A percentile compares a stretch with the other conserved stretches of the same genome.
Evolutionary conservation across 2,113 vertebrate species (phyloP).

Genomic region (Thermophis baileyi): DNA sequence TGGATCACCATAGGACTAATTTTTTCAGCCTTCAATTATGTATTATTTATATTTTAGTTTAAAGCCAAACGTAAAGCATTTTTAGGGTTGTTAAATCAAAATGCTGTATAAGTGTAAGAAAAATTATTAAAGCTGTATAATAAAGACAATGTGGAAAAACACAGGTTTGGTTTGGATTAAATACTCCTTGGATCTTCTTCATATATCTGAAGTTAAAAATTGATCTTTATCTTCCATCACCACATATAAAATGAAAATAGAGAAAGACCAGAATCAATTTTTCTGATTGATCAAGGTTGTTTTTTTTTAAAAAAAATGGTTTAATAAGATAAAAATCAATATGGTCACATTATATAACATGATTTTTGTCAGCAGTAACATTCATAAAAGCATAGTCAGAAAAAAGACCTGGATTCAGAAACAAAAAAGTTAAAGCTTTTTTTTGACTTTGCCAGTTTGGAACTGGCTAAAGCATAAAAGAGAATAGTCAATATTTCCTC

Average conservation of each 20-base stretch:
- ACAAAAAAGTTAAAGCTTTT: constrained; percentile 46
- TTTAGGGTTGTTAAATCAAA: constrained; percentile 30
- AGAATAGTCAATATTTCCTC: constrained; percentile 10
- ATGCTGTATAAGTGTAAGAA: neutral
- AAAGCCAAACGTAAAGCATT: neutral
- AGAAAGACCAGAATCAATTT: constrained; percentile 41
- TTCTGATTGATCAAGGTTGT: constrained; percentile 53
- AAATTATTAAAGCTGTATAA: neutral
- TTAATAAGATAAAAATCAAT: constrained; percentile 63
- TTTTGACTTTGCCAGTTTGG: constrained; percentile 3
- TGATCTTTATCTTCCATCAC: constrained; percentile 56
- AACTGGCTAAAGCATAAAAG: neutral
- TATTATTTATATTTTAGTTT: neutral
- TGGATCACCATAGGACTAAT: neutral
- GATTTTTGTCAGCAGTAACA: constrained; percentile 37
- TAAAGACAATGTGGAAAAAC: constrained; percentile 22
- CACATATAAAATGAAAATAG: constrained; percentile 49
- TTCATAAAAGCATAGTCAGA: constrained; percentile 44
- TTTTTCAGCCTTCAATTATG: neutral
- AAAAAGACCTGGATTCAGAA: constrained; percentile 32
- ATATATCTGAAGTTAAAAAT: constrained; percentile 51
- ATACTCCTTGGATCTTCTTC: constrained; percentile 46
- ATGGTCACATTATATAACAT: constrained; percentile 36
- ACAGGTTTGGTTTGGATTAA: constrained; percentile 28
- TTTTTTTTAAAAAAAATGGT: constrained; percentile 41